Conservation (phyloP, 2,888 invertebrate species). For the Daptonema setosum region DNA sequence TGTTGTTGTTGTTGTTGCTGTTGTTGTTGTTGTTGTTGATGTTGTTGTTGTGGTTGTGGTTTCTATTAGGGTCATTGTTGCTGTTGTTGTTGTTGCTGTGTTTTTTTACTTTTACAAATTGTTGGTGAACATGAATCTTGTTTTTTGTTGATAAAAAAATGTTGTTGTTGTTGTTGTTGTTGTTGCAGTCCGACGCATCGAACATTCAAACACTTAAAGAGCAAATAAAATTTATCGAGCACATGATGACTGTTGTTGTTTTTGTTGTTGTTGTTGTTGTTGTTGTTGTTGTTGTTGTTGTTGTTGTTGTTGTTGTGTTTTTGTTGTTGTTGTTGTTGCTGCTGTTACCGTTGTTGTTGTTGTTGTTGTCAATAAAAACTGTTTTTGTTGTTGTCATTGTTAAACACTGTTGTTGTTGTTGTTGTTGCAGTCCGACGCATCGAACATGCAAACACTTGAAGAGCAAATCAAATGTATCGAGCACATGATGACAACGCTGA, state of each 20-base stretch:
- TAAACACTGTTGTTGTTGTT: too few species aligned
- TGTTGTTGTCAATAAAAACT: too few species aligned
- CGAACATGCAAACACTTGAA: background rate
- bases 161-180: background rate
- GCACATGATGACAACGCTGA: background rate
- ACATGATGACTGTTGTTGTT: background rate
- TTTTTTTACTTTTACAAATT: background rate
- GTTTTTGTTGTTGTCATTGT: too few species aligned
- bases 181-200: background rate
- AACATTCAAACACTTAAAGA: background rate
- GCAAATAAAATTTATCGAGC: background rate
- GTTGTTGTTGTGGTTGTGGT: too few species aligned
- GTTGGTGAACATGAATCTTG: background rate
- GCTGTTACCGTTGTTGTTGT: too few species aligned
- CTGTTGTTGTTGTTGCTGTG: too few species aligned
- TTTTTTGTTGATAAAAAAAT: background rate
- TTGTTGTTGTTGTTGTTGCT: too few species aligned
- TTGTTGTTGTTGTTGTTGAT: too few species aligned
- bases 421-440: background rate
- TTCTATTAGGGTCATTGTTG: too few species aligned
- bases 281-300: too few species aligned
- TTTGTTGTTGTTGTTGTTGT: too few species aligned
- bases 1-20: background rate
- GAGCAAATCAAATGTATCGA: background rate
- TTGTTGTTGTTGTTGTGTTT: too few species aligned